Percentiles rank a stretch among this genome's conserved stretches.
Evolutionary conservation across 2,888 invertebrate genomes (phyloP).

Genomic region (Cryptosula pallasiana): DNA sequence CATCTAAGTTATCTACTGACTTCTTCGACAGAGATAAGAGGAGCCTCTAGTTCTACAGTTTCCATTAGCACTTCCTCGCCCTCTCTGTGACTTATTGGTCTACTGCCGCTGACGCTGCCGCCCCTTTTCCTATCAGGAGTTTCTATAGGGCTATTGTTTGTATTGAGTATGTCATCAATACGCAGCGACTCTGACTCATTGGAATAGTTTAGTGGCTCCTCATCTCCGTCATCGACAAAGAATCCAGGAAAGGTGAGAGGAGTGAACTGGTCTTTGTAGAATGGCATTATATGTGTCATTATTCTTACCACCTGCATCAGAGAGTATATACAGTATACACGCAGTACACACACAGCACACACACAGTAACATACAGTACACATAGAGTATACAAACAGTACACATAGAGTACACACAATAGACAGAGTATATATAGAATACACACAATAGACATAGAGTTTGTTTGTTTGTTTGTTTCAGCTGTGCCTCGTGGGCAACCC

Average conservation of each 20-base stretch:
- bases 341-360: too few relatives aligned
- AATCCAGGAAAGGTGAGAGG: constrained; percentile 4
- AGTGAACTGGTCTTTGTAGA: constrained; percentile 12
- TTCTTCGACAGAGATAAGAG: constrained; percentile 14
- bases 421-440: too few relatives aligned
- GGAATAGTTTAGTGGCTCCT: background rate
- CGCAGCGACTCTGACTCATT: constrained; percentile 15
- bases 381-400: too few relatives aligned
- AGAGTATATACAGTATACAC: too few relatives aligned
- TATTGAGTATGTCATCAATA: constrained; percentile 5
- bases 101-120: background rate
- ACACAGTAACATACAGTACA: too few relatives aligned
- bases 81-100: constrained; percentile 2
- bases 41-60: background rate
- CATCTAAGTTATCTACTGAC: too few relatives aligned
- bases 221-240: background rate
- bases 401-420: too few relatives aligned
- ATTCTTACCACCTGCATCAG: constrained; percentile 5
- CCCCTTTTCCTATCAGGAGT: background rate
- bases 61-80: background rate
- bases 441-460: too few relatives aligned
- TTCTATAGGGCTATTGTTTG: background rate
- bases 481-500: too few relatives aligned
- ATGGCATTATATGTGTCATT: background rate
- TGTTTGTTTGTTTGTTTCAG: too few relatives aligned